phyloP scores from a whole-genome alignment of 1,140 invertebrate species.

The Atta cephalotes region DNA sequence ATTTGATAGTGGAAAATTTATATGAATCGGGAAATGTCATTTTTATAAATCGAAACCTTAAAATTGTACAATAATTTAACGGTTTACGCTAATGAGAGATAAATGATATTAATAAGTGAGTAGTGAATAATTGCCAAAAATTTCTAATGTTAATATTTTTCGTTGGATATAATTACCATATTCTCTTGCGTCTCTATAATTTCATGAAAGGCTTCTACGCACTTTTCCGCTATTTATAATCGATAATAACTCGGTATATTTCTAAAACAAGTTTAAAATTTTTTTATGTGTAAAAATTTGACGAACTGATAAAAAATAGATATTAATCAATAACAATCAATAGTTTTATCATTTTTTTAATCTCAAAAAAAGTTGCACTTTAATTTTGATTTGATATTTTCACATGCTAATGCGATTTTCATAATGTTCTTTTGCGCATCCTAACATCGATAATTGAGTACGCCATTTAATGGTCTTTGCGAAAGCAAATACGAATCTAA shows the following conservation, averaged over 20 bases:
- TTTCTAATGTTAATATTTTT: background rate
- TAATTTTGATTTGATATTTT: background rate
- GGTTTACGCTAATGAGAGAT: background rate
- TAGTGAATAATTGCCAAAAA: background rate
- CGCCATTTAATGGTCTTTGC: too few species aligned
- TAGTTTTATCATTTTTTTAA: background rate
- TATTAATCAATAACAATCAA: background rate
- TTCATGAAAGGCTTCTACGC: background rate
- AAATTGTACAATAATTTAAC: background rate
- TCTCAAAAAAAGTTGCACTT: background rate
- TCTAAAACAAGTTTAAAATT: background rate
- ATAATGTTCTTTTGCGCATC: background rate
- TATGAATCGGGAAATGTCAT: background rate
- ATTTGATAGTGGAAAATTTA: constrained; percentile 3
- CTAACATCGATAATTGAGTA: constrained; percentile 14
- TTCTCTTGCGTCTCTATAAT: constrained; percentile 10
- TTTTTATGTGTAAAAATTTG: background rate
- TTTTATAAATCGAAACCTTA: background rate
- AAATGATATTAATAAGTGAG: constrained; percentile 18
- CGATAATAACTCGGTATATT: constrained; percentile 10
- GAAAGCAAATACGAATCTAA: constrained; percentile 20
- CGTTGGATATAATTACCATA: background rate
- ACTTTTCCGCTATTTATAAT: constrained; percentile 17
- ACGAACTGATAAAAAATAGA: background rate
- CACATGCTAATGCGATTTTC: background rate